These are phyloP conservation scores for Urocynchramus pylzowi DNA, from an alignment of 2,113 vertebrate genomes.

Conservation along the genomic window DNA sequence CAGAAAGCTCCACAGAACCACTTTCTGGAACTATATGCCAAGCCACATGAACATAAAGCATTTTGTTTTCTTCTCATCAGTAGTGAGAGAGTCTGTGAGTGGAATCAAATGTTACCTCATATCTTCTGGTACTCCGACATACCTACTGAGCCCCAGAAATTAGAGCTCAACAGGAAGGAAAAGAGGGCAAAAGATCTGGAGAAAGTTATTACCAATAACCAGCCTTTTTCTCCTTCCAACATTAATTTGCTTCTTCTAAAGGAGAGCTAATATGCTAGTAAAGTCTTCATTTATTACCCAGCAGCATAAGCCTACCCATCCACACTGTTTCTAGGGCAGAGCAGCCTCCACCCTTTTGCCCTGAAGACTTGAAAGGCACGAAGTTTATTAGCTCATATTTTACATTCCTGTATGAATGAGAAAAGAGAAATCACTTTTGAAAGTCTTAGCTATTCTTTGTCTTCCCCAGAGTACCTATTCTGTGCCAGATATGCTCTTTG, in stretches of 20 bases:
- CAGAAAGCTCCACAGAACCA: neutral
- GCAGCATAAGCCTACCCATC: neutral
- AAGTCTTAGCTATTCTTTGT: neutral
- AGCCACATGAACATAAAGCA: neutral
- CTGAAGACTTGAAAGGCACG: neutral
- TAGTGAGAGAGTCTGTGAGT: neutral
- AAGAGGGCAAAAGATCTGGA: neutral
- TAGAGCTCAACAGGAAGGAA: neutral
- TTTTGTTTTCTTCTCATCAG: neutral
- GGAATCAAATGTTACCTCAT: neutral
- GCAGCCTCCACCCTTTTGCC: neutral
- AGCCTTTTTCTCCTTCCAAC: neutral
- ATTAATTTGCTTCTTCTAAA: neutral
- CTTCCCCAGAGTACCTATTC: neutral
- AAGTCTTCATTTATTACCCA: neutral
- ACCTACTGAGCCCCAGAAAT: neutral
- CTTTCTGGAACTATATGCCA: neutral
- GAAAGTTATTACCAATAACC: neutral
- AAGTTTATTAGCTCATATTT: constrained; percentile 29
- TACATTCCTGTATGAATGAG: constrained; percentile 2
- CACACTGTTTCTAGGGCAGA: neutral
- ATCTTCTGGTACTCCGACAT: neutral
- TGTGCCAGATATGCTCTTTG: neutral
- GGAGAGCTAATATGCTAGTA: neutral
- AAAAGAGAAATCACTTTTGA: neutral